Conservation (phyloP, 2,888 invertebrate species). For the Andrena trimmerana region DNA sequence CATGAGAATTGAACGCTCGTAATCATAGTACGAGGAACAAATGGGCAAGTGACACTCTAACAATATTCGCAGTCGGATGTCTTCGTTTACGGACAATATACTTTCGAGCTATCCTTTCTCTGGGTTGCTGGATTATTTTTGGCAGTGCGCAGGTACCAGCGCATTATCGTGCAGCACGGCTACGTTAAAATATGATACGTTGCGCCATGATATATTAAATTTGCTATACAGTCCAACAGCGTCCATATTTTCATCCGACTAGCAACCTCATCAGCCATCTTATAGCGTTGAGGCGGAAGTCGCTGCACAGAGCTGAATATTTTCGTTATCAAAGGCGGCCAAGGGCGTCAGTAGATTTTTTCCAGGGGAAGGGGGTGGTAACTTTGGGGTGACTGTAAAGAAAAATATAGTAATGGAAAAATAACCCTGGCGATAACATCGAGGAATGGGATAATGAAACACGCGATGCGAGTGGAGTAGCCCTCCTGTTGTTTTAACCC, state of each 20-base stretch:
- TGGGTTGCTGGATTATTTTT: constrained; percentile 42
- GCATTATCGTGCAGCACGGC: constrained; percentile 36
- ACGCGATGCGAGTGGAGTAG: too few species aligned
- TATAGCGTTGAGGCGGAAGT: constrained; percentile 51
- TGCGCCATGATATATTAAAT: constrained; percentile 52
- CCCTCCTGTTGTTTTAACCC: too few species aligned
- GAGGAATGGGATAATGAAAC: too few species aligned
- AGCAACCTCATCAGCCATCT: constrained; percentile 65
- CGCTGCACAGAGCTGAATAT: constrained; percentile 34
- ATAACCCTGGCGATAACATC: too few species aligned
- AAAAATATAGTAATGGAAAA: too few species aligned
- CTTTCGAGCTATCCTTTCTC: constrained; percentile 11
- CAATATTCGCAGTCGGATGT: constrained; percentile 34
- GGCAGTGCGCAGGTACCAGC: constrained; percentile 30
- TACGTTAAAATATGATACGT: constrained; percentile 52
- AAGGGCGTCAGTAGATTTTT: too few species aligned
- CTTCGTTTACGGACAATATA: constrained; percentile 8
- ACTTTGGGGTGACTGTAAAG: too few species aligned
- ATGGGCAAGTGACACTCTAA: constrained; percentile 9
- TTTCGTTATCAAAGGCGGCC: constrained; percentile 36
- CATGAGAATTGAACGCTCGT: not conserved
- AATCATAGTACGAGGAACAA: not conserved
- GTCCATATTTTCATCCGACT: constrained; percentile 56
- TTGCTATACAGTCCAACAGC: constrained; percentile 25
- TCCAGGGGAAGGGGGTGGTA: too few species aligned